Percentiles rank a stretch among this genome's conserved stretches.
Conservation (phyloP, 2,113 vertebrate genomes). For the Edolisoma coerulescens region DNA sequence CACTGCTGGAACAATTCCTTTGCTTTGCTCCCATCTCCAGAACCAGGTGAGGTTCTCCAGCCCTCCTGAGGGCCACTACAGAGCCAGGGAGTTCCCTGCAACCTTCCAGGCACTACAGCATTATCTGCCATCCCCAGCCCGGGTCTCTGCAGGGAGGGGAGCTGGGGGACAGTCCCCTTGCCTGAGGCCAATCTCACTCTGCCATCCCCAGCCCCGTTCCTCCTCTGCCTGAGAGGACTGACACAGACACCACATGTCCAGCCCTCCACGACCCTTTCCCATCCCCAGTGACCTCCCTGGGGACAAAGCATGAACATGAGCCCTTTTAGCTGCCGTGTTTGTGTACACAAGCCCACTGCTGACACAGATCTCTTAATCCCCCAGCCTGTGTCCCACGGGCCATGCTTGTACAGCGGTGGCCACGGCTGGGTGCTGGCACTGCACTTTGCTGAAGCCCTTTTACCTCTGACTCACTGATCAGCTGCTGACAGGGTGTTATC, state of each 20-base stretch:
- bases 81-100: not conserved
- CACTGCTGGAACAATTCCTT: not conserved
- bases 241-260: fast-evolving
- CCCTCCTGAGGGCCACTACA: not conserved
- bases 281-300: not conserved
- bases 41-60: not conserved
- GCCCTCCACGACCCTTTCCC: not conserved
- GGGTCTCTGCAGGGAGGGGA: not conserved
- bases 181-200: not conserved
- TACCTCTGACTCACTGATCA: slow-evolving; percentile 84
- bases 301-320: slow-evolving; percentile 1
- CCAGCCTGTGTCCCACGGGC: slow-evolving; percentile 56
- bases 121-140: not conserved
- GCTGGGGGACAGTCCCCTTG: not conserved
- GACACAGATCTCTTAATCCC: slow-evolving; percentile 72
- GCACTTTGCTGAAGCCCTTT: slow-evolving; percentile 80
- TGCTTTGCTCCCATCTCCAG: not conserved
- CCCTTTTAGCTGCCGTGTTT: slow-evolving; percentile 2
- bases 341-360: slow-evolving; percentile 57
- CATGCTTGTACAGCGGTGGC: slow-evolving; percentile 40
- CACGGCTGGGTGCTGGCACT: slow-evolving; percentile 75
- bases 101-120: not conserved
- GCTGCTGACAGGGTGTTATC: slow-evolving; percentile 81
- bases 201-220: not conserved
- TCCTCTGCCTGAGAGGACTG: not conserved